A percentile compares a stretch with the other conserved stretches of the same genome.
phyloP scores from a whole-genome alignment of 2,113 vertebrate species.

The Triplophysa dalaica region DNA sequence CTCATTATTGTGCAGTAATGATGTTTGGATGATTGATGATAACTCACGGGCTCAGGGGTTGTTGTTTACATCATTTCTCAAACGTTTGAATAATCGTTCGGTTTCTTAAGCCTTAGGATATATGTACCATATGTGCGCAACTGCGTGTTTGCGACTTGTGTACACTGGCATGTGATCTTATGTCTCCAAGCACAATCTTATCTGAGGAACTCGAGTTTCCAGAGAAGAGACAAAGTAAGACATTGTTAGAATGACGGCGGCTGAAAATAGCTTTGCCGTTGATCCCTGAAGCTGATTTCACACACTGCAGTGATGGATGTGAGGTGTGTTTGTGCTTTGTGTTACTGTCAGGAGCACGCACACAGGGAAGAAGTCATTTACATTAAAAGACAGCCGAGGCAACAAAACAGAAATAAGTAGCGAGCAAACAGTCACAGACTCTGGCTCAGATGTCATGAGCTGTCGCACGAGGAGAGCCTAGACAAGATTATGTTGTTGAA shows the following conservation, averaged over 20 bases:
- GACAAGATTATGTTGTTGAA: too few relatives aligned
- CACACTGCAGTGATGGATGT: conserved; percentile 67
- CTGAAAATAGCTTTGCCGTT: conserved; percentile 70
- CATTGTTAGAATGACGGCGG: conserved; percentile 59
- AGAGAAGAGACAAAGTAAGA: conserved; percentile 50
- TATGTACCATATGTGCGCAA: background rate
- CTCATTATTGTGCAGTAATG: conserved; percentile 17
- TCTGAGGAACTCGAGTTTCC: conserved; percentile 55
- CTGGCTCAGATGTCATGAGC: conserved; percentile 14
- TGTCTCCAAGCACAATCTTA: conserved; percentile 42
- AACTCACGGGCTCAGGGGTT: background rate
- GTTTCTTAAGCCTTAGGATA: background rate
- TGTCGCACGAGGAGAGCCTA: conserved; percentile 10
- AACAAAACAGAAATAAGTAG: conserved; percentile 64
- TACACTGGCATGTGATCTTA: background rate
- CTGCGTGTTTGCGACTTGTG: background rate
- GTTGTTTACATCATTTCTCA: conserved; percentile 22
- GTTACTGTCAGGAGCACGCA: conserved; percentile 37
- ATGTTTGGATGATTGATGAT: conserved; percentile 17
- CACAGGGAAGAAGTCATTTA: conserved; percentile 67
- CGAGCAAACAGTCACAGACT: conserved; percentile 56
- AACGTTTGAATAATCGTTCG: conserved; percentile 7
- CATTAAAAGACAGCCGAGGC: conserved; percentile 71
- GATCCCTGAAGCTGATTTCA: conserved; percentile 69
- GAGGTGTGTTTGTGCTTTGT: conserved; percentile 48